Evolutionary conservation across 2,888 invertebrate species (phyloP).

Genomic region (Eupithecia centaureata): DNA sequence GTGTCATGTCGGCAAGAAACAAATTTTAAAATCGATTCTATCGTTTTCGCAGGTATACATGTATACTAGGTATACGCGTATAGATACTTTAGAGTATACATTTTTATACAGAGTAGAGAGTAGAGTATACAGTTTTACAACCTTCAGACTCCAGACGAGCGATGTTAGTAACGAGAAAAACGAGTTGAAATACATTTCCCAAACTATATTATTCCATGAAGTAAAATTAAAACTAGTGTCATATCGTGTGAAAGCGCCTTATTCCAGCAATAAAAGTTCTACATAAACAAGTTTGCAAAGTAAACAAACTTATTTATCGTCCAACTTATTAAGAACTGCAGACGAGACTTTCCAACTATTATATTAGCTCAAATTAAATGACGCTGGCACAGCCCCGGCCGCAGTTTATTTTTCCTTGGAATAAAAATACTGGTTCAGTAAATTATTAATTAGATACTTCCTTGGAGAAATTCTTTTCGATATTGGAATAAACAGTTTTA

Average conservation of each 20-base stretch:
- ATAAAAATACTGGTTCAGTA: background rate
- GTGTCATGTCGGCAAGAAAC: too few relatives aligned
- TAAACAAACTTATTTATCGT: conserved; percentile 32
- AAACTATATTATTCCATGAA: background rate
- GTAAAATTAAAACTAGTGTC: background rate
- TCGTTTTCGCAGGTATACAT: too few relatives aligned
- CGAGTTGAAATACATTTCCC: background rate
- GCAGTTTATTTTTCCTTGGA: conserved; percentile 8
- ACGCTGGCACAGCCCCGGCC: background rate
- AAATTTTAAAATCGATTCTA: too few relatives aligned
- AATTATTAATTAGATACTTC: background rate
- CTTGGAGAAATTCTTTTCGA: background rate
- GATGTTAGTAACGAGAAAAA: too few relatives aligned
- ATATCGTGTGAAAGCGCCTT: background rate
- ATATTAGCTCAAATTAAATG: conserved; percentile 25
- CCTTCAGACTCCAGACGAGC: too few relatives aligned
- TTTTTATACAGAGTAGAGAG: too few relatives aligned
- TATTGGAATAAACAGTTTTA: background rate
- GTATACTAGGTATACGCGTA: too few relatives aligned
- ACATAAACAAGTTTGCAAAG: conserved; percentile 22
- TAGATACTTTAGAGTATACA: too few relatives aligned
- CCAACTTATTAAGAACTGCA: conserved; percentile 30
- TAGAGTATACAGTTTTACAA: too few relatives aligned
- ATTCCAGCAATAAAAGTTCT: conserved; percentile 13
- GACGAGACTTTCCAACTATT: conserved; percentile 25